Conservation (phyloP, 2,888 invertebrate genomes). For the Linyphia triangularis region DNA sequence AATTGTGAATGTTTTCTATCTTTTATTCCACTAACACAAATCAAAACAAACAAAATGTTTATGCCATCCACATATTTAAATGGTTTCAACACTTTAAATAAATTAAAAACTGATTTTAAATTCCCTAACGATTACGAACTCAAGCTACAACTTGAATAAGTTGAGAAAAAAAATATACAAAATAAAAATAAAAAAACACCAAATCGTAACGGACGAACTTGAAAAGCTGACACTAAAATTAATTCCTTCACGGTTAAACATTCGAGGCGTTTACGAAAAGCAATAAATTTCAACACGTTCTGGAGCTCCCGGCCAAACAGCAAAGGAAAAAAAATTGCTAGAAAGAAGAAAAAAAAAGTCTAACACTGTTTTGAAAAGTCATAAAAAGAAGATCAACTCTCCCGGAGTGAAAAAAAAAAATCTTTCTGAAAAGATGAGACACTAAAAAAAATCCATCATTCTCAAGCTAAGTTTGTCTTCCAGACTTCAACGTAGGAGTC, state of each 20-base stretch:
- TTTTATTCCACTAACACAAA: not conserved
- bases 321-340: not conserved
- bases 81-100: not conserved
- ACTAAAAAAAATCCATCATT: not conserved
- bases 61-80: not conserved
- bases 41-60: not conserved
- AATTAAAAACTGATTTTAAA: not conserved
- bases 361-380: conserved; percentile 18
- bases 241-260: conserved; percentile 36
- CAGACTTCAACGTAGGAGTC: not conserved
- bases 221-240: conserved; percentile 43
- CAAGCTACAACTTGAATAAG: not conserved
- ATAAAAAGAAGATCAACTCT: conserved; percentile 30
- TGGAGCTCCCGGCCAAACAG: not conserved
- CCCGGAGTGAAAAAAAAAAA: not conserved
- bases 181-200: not conserved
- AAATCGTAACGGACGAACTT: not conserved
- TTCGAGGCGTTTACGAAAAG: conserved; percentile 34
- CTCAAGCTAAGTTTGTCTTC: not conserved
- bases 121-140: not conserved
- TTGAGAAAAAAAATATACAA: not conserved
- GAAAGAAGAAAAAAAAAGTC: not conserved
- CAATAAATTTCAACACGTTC: conserved; percentile 33
- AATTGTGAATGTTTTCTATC: too few relatives aligned
- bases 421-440: not conserved